Percentiles rank a stretch among this genome's conserved stretches.
These are phyloP conservation scores for Papilio helenus DNA, from an alignment of 1,140 invertebrate genomes.

Conservation along the genomic window DNA sequence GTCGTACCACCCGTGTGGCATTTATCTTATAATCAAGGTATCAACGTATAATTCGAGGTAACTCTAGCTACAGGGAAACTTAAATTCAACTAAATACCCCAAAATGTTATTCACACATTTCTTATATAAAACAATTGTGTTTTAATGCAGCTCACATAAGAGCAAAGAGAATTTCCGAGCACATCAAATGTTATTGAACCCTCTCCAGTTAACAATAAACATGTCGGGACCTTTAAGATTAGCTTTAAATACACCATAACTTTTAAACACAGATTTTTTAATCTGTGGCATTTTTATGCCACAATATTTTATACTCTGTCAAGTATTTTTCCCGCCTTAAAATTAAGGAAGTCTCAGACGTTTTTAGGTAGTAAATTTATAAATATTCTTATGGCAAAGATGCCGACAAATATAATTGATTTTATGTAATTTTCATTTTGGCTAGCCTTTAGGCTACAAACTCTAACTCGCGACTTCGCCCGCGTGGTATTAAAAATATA, in stretches of 20 bases:
- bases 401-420: neutral
- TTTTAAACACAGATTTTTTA: neutral
- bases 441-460: too few species aligned
- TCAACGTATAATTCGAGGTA: neutral
- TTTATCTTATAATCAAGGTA: neutral
- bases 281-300: neutral
- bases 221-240: conserved; percentile 10
- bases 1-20: neutral
- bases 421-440: too few species aligned
- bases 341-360: too few species aligned
- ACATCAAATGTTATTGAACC: conserved; percentile 18
- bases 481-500: too few species aligned
- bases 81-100: neutral
- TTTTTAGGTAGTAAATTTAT: too few species aligned
- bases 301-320: conserved; percentile 15
- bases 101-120: neutral
- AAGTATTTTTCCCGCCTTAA: too few species aligned
- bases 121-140: neutral
- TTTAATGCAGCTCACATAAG: neutral
- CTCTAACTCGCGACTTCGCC: too few species aligned
- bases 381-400: too few species aligned
- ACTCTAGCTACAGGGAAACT: neutral
- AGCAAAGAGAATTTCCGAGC: too few species aligned
- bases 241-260: conserved; percentile 6
- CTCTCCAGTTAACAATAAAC: conserved; percentile 16